These are phyloP conservation scores for Holacanthella duospinosa DNA, from an alignment of 2,888 invertebrate genomes.

Conservation along the genomic window DNA sequence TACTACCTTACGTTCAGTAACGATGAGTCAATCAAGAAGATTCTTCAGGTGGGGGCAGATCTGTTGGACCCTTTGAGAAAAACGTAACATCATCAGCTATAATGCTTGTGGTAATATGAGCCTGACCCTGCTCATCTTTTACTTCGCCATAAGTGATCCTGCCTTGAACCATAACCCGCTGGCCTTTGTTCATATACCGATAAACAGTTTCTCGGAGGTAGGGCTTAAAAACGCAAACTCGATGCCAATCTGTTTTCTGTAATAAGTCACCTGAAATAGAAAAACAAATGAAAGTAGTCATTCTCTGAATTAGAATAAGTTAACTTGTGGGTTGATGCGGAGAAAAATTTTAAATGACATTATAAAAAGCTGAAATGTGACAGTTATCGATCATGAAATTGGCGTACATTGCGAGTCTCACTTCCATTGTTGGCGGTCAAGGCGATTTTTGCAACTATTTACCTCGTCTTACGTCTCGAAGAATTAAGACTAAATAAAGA, in stretches of 20 bases:
- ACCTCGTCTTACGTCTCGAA: too few species aligned
- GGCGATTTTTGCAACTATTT: too few species aligned
- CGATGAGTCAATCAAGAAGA: neutral
- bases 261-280: conserved; percentile 58
- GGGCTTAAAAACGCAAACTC: conserved; percentile 75
- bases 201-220: conserved; percentile 66
- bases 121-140: conserved; percentile 62
- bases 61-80: conserved; percentile 46
- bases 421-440: too few species aligned
- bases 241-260: conserved; percentile 86
- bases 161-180: conserved; percentile 70
- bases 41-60: neutral
- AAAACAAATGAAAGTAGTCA: neutral
- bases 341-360: neutral
- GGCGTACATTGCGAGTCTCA: neutral
- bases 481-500: too few species aligned
- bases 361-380: neutral
- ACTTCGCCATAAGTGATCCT: conserved; percentile 75
- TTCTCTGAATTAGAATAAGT: neutral
- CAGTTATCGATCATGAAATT: neutral
- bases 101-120: conserved; percentile 62
- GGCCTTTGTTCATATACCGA: conserved; percentile 72
- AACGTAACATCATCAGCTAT: conserved; percentile 81
- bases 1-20: too few species aligned
- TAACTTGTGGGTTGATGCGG: neutral